Conservation (phyloP, 2,113 vertebrate species). For the Lophura nycthemera region DNA sequence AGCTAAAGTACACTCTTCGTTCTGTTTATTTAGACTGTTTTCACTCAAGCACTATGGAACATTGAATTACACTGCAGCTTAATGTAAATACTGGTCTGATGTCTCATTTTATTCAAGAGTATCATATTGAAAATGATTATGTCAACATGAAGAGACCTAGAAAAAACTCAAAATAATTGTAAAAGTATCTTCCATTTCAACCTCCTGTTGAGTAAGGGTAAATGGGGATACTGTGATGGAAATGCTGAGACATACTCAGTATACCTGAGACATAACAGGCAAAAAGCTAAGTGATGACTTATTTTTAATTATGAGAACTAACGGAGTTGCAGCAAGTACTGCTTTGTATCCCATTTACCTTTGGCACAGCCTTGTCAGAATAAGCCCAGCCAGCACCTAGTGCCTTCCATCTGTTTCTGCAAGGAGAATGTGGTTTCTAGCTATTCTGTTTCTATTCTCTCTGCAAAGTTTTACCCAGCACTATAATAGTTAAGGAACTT, state of each 20-base stretch:
- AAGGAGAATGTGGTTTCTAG: neutral
- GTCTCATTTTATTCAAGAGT: neutral
- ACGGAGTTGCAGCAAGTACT: neutral
- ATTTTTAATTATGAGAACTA: neutral
- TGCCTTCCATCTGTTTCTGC: neutral
- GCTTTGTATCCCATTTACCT: neutral
- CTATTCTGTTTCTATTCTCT: neutral
- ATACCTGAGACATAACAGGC: neutral
- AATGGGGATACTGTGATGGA: neutral
- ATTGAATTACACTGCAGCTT: neutral
- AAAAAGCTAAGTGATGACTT: neutral
- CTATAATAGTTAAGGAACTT: neutral
- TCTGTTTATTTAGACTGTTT: neutral
- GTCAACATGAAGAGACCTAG: constrained; percentile 2
- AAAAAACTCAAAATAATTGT: constrained; percentile 5
- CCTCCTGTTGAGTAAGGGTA: neutral
- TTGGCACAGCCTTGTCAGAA: neutral
- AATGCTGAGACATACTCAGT: neutral
- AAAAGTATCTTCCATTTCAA: neutral
- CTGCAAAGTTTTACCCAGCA: neutral
- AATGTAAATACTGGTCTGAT: neutral
- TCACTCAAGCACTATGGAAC: neutral
- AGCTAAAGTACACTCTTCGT: neutral
- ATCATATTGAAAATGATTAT: neutral
- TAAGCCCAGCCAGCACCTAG: neutral